Conservation (phyloP, 1,140 invertebrate species). For the Bathynomus jamesi region DNA sequence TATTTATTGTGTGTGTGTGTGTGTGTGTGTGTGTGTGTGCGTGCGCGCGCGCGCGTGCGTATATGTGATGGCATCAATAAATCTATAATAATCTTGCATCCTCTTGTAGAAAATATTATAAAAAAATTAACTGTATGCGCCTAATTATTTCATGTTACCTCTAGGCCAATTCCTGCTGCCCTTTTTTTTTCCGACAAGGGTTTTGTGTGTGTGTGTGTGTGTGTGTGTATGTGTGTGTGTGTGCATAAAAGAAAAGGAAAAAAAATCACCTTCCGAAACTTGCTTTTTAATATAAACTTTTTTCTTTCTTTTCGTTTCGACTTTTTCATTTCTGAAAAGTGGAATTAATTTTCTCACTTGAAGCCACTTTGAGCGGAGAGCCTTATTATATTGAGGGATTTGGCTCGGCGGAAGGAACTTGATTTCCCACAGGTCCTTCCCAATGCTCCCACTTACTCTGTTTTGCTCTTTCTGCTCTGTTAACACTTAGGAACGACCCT, state of each 20-base stretch:
- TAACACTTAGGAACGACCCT: no score
- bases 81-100: no score
- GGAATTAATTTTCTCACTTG: neutral
- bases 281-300: neutral
- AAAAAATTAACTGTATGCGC: no score
- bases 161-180: no score
- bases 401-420: neutral
- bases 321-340: neutral
- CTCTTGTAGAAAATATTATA: no score
- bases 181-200: no score
- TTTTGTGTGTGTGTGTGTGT: neutral
- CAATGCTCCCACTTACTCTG: neutral
- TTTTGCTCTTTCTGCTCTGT: neutral
- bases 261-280: neutral
- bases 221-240: neutral
- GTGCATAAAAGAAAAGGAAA: neutral
- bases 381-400: slow-evolving; percentile 1
- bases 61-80: no score
- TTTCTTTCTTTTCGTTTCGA: neutral
- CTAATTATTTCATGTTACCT: no score
- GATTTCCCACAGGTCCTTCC: neutral
- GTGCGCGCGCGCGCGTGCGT: no score
- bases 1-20: no score
- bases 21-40: no score
- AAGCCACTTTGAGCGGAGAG: neutral